Percentiles rank a stretch among this genome's conserved stretches.
phyloP scores from a whole-genome alignment of 2,888 invertebrate genomes.

The Stictocephala bisonia region DNA sequence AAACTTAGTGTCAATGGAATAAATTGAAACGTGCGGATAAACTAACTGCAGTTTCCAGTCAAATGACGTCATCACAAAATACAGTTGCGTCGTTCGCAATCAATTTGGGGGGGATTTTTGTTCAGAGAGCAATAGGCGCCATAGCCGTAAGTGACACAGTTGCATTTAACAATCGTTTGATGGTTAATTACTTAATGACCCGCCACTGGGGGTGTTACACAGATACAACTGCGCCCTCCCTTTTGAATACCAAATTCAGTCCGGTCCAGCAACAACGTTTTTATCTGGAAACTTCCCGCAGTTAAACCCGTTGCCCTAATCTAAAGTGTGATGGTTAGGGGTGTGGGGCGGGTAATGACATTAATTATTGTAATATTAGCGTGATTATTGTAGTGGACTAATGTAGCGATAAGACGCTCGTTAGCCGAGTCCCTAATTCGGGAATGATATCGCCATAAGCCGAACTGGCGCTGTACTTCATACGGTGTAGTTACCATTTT shows the following conservation, averaged over 20 bases:
- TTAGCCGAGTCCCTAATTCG: conserved; percentile 29
- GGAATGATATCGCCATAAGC: conserved; percentile 24
- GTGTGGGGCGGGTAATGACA: conserved; percentile 28
- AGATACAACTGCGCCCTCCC: conserved; percentile 9
- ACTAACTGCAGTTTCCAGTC: no score
- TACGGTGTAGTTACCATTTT: conserved; percentile 29
- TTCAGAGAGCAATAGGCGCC: no score
- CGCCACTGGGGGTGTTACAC: conserved; percentile 14
- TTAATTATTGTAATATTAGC: conserved; percentile 44
- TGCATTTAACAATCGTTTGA: conserved; percentile 37
- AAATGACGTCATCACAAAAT: no score
- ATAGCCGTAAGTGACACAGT: conserved; percentile 26
- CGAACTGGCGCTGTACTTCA: conserved; percentile 25
- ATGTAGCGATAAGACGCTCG: conserved; percentile 44
- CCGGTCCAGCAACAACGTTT: background rate
- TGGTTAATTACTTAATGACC: conserved; percentile 36
- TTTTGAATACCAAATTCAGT: conserved; percentile 15
- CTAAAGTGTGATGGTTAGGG: conserved; percentile 7
- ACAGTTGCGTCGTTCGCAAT: no score
- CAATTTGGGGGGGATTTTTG: no score
- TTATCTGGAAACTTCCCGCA: conserved; percentile 12
- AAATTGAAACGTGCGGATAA: no score
- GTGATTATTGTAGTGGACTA: conserved; percentile 45
- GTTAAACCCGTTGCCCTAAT: conserved; percentile 3
- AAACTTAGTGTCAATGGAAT: no score